These are phyloP conservation scores for Doris montereyensis DNA, from an alignment of 2,888 invertebrate species.

Conservation along the genomic window DNA sequence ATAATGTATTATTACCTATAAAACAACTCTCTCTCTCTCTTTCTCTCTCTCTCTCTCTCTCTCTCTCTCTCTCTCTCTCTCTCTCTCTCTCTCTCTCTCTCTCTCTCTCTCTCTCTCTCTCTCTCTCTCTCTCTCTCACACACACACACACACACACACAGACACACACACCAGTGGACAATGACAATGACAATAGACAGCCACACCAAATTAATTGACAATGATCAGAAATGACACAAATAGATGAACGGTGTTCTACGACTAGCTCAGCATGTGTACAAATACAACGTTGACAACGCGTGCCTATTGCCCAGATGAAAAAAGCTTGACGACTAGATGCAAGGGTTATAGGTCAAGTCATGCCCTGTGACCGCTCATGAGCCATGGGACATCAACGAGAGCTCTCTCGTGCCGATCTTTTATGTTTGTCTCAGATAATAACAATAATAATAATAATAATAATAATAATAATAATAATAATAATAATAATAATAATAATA, in stretches of 20 bases:
- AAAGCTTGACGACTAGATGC: too few relatives aligned
- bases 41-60: background rate
- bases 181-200: too few relatives aligned
- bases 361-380: too few relatives aligned
- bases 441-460: background rate
- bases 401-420: too few relatives aligned
- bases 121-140: slow-evolving; percentile 14
- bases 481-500: background rate
- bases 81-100: slow-evolving; percentile 17
- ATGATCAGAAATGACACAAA: background rate
- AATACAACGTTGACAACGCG: too few relatives aligned
- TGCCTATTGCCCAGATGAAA: too few relatives aligned
- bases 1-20: too few relatives aligned
- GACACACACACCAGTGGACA: background rate
- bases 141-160: background rate
- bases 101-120: slow-evolving; percentile 21
- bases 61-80: background rate
- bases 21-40: background rate
- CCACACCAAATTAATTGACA: too few relatives aligned
- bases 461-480: background rate
- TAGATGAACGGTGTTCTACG: slow-evolving; percentile 17
- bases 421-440: too few relatives aligned
- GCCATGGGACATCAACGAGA: too few relatives aligned
- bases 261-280: too few relatives aligned
- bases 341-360: too few relatives aligned